A percentile compares a stretch with the other conserved stretches of the same genome.
phyloP scores from a whole-genome alignment of 2,797 vertebrate species.

The Botia almorhae region DNA sequence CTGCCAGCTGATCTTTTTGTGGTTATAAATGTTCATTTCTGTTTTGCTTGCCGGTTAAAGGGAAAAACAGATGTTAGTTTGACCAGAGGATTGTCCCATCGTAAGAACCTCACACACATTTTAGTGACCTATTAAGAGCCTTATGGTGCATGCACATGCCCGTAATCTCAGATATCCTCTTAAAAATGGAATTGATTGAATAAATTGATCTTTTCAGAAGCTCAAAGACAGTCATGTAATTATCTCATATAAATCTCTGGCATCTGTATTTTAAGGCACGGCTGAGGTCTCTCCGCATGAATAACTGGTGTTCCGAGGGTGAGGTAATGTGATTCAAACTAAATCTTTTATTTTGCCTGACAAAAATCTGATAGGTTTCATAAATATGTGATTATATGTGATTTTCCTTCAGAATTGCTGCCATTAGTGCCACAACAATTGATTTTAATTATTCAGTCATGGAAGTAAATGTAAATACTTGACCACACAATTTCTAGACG shows the following conservation, averaged over 20 bases:
- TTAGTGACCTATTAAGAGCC: constrained; percentile 80
- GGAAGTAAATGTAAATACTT: not conserved
- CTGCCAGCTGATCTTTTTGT: constrained; percentile 31
- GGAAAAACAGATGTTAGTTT: constrained; percentile 8
- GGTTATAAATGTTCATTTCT: constrained; percentile 57
- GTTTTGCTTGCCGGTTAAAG: constrained; percentile 8
- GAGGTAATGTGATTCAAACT: constrained; percentile 1
- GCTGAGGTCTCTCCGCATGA: constrained; percentile 50
- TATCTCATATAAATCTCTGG: constrained; percentile 79
- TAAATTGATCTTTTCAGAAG: constrained; percentile 78
- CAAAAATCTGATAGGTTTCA: not conserved
- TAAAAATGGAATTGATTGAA: constrained; percentile 83
- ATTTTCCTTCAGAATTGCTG: not conserved
- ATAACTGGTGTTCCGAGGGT: not conserved
- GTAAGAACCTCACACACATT: constrained; percentile 74
- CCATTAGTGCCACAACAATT: not conserved
- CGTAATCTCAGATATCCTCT: constrained; percentile 81
- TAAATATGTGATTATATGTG: not conserved
- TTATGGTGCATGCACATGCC: constrained; percentile 72
- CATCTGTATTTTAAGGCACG: constrained; percentile 76
- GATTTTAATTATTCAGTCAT: constrained; percentile 17
- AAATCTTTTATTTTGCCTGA: not conserved
- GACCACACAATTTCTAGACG: not conserved
- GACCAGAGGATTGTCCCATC: constrained; percentile 66
- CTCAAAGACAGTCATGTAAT: constrained; percentile 76